These are phyloP conservation scores for Coregonus ussuriensis DNA, from an alignment of 2,797 vertebrate genomes.

Conservation along the genomic window DNA sequence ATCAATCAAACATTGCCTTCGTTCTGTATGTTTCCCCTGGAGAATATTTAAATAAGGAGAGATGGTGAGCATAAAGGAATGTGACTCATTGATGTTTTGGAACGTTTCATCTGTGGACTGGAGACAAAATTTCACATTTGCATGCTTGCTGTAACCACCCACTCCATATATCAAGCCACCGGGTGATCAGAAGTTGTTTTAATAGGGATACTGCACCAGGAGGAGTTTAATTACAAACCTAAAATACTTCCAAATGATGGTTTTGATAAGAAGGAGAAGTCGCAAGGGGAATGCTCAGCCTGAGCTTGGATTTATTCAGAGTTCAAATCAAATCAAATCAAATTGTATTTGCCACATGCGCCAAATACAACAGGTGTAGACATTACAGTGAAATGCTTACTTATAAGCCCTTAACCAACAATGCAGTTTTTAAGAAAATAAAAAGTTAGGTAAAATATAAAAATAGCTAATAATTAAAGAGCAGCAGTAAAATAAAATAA, in stretches of 20 bases:
- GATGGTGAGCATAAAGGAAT: slow-evolving; percentile 48
- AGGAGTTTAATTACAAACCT: slow-evolving; percentile 69
- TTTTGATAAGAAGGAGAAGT: slow-evolving; percentile 30
- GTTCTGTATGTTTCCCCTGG: slow-evolving; percentile 14
- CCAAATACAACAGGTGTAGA: too few relatives aligned
- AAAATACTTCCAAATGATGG: slow-evolving; percentile 69
- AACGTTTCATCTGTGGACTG: slow-evolving; percentile 54
- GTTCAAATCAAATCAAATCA: slow-evolving; percentile 25
- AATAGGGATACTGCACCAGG: slow-evolving; percentile 61
- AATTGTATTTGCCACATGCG: too few relatives aligned
- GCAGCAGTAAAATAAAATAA: too few relatives aligned
- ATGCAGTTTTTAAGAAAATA: too few relatives aligned
- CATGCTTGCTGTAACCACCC: slow-evolving; percentile 65
- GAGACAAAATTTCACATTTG: slow-evolving; percentile 64
- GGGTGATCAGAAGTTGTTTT: slow-evolving; percentile 70
- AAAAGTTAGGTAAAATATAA: too few relatives aligned
- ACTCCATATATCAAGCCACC: slow-evolving; percentile 60
- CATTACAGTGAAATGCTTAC: too few relatives aligned
- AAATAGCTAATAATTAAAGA: too few relatives aligned
- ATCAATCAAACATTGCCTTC: slow-evolving; percentile 45
- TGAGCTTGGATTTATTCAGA: background rate
- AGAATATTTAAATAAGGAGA: slow-evolving; percentile 41
- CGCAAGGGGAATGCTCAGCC: background rate
- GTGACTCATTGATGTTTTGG: slow-evolving; percentile 57
- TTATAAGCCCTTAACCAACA: too few relatives aligned